phyloP scores from a whole-genome alignment of 2,888 invertebrate species.

The Epistrophe grossulariae region DNA sequence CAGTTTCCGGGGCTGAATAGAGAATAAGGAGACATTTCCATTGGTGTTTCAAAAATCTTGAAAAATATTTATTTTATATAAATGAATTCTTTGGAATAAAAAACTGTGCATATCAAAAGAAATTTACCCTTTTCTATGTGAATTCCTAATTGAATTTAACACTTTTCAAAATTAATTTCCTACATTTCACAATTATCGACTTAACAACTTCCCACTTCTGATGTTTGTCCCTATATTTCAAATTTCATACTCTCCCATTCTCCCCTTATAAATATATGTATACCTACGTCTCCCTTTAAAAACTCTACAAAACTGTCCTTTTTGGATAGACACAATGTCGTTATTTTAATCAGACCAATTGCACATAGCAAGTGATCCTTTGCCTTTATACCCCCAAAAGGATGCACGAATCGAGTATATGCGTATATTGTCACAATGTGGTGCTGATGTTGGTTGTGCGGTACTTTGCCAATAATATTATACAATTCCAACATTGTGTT shows the following conservation, averaged over 20 bases:
- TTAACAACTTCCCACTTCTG: slow-evolving; percentile 20
- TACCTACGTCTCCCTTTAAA: background rate
- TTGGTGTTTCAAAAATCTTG: too few species aligned
- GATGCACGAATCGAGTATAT: slow-evolving; percentile 34
- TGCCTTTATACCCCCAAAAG: slow-evolving; percentile 60
- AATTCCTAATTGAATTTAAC: background rate
- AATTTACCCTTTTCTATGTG: background rate
- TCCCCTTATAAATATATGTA: background rate
- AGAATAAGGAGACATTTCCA: too few species aligned
- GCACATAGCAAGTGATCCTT: slow-evolving; percentile 74
- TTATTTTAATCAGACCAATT: slow-evolving; percentile 77
- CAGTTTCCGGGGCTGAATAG: too few species aligned
- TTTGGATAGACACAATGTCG: slow-evolving; percentile 51
- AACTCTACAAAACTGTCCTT: slow-evolving; percentile 22
- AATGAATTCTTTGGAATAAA: too few species aligned
- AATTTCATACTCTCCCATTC: background rate
- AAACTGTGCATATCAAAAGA: too few species aligned
- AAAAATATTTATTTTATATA: too few species aligned
- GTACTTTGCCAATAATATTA: slow-evolving; percentile 60
- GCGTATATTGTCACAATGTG: slow-evolving; percentile 23
- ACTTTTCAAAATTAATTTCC: slow-evolving; percentile 25
- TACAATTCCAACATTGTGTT: slow-evolving; percentile 59
- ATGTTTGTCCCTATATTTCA: background rate
- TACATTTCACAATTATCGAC: slow-evolving; percentile 42
- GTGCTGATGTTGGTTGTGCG: background rate